phyloP scores from a whole-genome alignment of 2,797 vertebrate genomes.

The Uromys caudimaculatus region DNA sequence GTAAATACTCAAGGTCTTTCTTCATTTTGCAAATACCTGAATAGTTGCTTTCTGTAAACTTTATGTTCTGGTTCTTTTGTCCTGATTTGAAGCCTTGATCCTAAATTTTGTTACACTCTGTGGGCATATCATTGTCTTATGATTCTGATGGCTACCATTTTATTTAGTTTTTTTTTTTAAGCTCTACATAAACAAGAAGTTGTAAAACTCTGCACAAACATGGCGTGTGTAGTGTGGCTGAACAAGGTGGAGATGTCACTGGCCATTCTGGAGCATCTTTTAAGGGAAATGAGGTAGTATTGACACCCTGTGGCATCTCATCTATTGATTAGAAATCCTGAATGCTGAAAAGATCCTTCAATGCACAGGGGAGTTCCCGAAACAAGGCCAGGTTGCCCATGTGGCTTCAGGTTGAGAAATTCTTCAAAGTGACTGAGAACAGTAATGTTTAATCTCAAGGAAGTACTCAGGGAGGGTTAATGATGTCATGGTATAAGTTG shows the following conservation, averaged over 20 bases:
- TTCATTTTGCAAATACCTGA: neutral
- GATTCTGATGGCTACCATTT: neutral
- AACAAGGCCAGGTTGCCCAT: neutral
- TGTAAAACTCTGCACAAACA: constrained; percentile 22
- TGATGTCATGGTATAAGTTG: neutral
- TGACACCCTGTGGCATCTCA: neutral
- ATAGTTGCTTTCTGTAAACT: constrained; percentile 1
- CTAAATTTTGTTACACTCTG: constrained; percentile 27
- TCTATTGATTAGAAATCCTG: neutral
- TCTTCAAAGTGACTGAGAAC: neutral
- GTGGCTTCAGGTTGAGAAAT: neutral
- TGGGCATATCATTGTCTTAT: neutral
- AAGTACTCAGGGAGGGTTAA: fast-evolving
- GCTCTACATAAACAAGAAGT: neutral
- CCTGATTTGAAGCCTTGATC: constrained; percentile 23
- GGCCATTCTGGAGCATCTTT: constrained; percentile 5
- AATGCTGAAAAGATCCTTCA: neutral
- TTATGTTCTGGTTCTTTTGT: constrained; percentile 26
- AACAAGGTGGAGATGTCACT: neutral
- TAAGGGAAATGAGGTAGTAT: neutral
- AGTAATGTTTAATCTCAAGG: neutral
- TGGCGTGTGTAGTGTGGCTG: neutral
- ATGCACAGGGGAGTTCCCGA: fast-evolving
- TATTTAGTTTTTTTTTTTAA: neutral
- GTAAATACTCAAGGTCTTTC: neutral